Conservation (phyloP, 2,797 vertebrate genomes). For the Lepus oiostolus region DNA sequence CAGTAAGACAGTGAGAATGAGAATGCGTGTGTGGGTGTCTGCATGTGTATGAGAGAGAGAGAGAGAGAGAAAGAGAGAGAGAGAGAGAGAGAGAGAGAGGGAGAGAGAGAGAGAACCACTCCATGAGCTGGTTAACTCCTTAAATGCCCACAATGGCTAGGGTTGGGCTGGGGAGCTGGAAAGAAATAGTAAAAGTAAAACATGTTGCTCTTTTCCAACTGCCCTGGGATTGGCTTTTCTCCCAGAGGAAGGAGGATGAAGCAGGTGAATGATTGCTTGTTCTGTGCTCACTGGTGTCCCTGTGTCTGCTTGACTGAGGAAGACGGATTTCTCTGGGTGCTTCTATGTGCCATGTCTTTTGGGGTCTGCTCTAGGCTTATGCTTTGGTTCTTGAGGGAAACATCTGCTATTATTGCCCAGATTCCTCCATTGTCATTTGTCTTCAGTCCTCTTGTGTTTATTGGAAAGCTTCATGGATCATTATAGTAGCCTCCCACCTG, state of each 20-base stretch:
- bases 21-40: no score
- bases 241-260: background rate
- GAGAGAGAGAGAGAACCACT: no score
- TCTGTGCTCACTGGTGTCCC: background rate
- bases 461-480: conserved; percentile 63
- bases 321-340: conserved; percentile 60
- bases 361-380: conserved; percentile 78
- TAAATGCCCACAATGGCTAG: no score
- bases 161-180: background rate
- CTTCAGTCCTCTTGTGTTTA: conserved; percentile 76
- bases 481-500: background rate
- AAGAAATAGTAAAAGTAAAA: background rate
- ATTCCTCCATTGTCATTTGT: conserved; percentile 73
- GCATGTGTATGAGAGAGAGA: no score
- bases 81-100: no score
- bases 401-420: conserved; percentile 79
- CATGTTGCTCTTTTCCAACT: background rate
- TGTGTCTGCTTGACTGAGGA: background rate
- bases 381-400: conserved; percentile 84
- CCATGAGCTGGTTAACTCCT: no score
- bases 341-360: conserved; percentile 58
- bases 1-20: no score
- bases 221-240: background rate
- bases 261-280: fast-evolving
- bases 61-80: no score